A percentile compares a stretch with the other conserved stretches of the same genome.
Evolutionary conservation across 2,113 vertebrate species (phyloP).

Genomic region (Cairina moschata): DNA sequence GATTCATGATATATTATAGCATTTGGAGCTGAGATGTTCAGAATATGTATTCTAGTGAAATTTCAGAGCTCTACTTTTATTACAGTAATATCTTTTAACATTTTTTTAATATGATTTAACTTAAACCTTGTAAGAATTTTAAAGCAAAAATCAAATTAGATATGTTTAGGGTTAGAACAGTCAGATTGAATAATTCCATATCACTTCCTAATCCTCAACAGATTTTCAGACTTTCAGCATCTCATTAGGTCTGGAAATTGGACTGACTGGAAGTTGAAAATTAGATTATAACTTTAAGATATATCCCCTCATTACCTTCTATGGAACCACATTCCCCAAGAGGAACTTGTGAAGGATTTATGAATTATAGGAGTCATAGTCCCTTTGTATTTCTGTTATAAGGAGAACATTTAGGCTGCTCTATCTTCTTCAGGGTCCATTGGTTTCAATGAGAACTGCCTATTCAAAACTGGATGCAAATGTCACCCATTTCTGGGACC

Average conservation of each 20-base stretch:
- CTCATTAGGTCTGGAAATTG: constrained; percentile 56
- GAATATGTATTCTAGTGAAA: not conserved
- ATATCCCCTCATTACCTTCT: constrained; percentile 34
- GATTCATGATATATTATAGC: not conserved
- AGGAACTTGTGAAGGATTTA: not conserved
- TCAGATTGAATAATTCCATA: constrained; percentile 43
- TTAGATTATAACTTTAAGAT: constrained; percentile 57
- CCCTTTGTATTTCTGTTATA: not conserved
- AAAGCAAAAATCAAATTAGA: constrained; percentile 14
- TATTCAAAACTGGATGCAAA: not conserved
- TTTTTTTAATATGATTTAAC: not conserved
- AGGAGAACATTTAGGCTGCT: not conserved
- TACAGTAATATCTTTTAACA: not conserved
- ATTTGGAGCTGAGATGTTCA: not conserved
- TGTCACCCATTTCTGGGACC: not conserved
- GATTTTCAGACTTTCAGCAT: constrained; percentile 40
- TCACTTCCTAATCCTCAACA: constrained; percentile 40
- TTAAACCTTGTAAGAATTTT: not conserved
- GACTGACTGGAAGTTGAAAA: constrained; percentile 28
- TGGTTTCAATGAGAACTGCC: not conserved
- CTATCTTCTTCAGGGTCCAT: not conserved
- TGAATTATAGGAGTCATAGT: not conserved
- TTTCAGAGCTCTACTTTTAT: not conserved
- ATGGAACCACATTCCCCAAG: constrained; percentile 9
- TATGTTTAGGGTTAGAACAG: constrained; percentile 21